Evolutionary conservation across 2,113 vertebrate species (phyloP).

Genomic region (Dinomys branickii): DNA sequence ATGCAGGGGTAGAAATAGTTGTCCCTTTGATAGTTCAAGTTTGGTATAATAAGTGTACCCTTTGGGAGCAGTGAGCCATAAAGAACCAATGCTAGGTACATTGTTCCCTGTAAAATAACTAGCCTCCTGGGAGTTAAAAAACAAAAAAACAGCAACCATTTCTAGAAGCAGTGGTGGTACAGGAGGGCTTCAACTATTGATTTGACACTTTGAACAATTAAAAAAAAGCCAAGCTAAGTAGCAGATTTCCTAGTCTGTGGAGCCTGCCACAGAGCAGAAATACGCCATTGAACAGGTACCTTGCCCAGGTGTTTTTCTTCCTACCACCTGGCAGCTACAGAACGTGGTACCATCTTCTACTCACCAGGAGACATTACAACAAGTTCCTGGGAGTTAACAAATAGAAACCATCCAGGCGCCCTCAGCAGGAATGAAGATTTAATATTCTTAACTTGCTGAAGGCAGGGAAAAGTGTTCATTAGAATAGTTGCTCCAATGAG

Average conservation of each 20-base stretch:
- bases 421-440: slow-evolving; percentile 64
- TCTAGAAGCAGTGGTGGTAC: background rate
- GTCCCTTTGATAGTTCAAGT: background rate
- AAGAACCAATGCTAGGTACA: background rate
- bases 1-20: slow-evolving; percentile 9
- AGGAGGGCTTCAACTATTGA: background rate
- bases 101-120: background rate
- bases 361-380: slow-evolving; percentile 49
- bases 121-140: background rate
- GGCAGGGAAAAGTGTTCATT: slow-evolving; percentile 58
- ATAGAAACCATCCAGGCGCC: slow-evolving; percentile 53
- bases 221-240: background rate
- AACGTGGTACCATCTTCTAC: slow-evolving; percentile 45
- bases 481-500: slow-evolving; percentile 60
- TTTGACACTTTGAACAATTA: slow-evolving; percentile 41
- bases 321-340: slow-evolving; percentile 64
- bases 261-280: slow-evolving; percentile 30
- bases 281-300: slow-evolving; percentile 61
- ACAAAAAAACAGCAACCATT: background rate
- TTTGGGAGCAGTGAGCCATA: background rate
- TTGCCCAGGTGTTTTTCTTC: slow-evolving; percentile 65
- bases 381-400: slow-evolving; percentile 73
- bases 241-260: slow-evolving; percentile 49
- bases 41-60: slow-evolving; percentile 19
- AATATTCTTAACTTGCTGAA: slow-evolving; percentile 73